Evolutionary conservation across 2,888 invertebrate genomes (phyloP).

Genomic region (Laspeyria flexula): DNA sequence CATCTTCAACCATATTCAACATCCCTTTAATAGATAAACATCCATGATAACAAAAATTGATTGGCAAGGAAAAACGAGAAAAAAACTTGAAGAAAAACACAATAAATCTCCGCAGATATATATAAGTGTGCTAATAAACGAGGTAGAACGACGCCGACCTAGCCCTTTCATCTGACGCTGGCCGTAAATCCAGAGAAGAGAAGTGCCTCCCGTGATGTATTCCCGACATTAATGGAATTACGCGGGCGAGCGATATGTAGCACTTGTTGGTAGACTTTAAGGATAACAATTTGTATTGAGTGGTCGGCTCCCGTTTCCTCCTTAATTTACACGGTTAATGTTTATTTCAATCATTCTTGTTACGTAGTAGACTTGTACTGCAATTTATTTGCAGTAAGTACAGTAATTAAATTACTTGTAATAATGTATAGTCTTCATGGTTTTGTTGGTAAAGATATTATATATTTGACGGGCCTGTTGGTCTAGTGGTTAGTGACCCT

Average conservation of each 20-base stretch:
- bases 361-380: not conserved
- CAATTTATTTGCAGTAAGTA: not conserved
- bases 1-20: too few species aligned
- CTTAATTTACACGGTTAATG: slow-evolving; percentile 19
- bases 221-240: slow-evolving; percentile 75
- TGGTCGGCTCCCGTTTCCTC: slow-evolving; percentile 21
- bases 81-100: slow-evolving; percentile 49
- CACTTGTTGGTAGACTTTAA: slow-evolving; percentile 55
- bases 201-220: slow-evolving; percentile 67
- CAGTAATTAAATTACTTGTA: not conserved
- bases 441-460: not conserved
- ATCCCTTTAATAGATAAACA: not conserved
- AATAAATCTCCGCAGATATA: slow-evolving; percentile 60
- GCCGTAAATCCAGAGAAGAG: slow-evolving; percentile 65
- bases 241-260: slow-evolving; percentile 63
- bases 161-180: slow-evolving; percentile 70
- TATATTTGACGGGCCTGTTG: too few species aligned
- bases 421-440: not conserved
- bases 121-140: slow-evolving; percentile 70
- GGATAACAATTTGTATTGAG: slow-evolving; percentile 60
- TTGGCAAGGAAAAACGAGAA: slow-evolving; percentile 37
- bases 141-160: slow-evolving; percentile 59
- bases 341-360: slow-evolving; percentile 10
- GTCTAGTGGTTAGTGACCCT: too few species aligned
- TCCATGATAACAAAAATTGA: slow-evolving; percentile 10